phyloP scores from a whole-genome alignment of 2,888 invertebrate genomes.

The Drosophila colorata region DNA sequence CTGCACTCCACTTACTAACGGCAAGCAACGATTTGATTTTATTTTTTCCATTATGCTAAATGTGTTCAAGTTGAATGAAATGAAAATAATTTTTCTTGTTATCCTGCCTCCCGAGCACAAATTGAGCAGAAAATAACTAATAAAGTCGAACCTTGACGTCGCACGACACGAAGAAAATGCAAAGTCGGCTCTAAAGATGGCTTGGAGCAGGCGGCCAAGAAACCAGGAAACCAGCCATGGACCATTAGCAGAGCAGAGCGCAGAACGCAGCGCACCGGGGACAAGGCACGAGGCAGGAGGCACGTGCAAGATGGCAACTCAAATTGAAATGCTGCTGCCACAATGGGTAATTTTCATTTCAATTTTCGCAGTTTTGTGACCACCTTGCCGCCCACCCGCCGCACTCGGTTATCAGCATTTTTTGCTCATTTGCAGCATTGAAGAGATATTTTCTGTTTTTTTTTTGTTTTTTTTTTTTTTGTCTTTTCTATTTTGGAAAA shows the following conservation, averaged over 20 bases:
- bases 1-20: slow-evolving; percentile 11
- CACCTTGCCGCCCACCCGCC: neutral
- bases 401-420: slow-evolving; percentile 33
- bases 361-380: slow-evolving; percentile 71
- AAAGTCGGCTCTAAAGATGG: slow-evolving; percentile 29
- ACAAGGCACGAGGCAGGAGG: slow-evolving; percentile 41
- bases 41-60: slow-evolving; percentile 60
- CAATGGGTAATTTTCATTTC: slow-evolving; percentile 82
- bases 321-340: slow-evolving; percentile 74
- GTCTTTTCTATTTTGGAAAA: slow-evolving; percentile 54
- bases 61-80: slow-evolving; percentile 80
- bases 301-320: slow-evolving; percentile 72
- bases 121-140: slow-evolving; percentile 84
- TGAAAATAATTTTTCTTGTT: slow-evolving; percentile 82
- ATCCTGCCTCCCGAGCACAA: slow-evolving; percentile 81
- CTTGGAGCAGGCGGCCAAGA: slow-evolving; percentile 21
- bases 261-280: too few relatives aligned
- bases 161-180: slow-evolving; percentile 68
- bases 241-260: slow-evolving; percentile 51
- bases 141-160: slow-evolving; percentile 77
- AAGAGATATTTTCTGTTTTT: slow-evolving; percentile 21
- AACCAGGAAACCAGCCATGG: slow-evolving; percentile 28
- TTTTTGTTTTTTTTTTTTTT: slow-evolving; percentile 5
- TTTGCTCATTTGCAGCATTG: slow-evolving; percentile 66
- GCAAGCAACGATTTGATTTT: slow-evolving; percentile 18